phyloP scores from a whole-genome alignment of 1,140 invertebrate genomes.

The Littorina saxatilis region DNA sequence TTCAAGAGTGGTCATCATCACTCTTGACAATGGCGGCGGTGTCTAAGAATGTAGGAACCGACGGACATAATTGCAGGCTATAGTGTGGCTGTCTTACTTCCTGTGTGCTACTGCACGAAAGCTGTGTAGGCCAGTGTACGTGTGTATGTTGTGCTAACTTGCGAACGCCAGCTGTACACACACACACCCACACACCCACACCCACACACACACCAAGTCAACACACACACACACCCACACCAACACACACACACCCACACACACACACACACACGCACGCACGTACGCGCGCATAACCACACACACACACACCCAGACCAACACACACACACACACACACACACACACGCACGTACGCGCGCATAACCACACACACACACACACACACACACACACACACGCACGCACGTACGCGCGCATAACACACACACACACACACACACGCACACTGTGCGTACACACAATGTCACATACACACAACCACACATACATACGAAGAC shows the following conservation, averaged over 20 bases:
- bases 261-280: constrained; percentile 10
- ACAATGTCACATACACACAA: no score
- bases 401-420: neutral
- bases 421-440: neutral
- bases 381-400: neutral
- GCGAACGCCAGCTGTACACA: no score
- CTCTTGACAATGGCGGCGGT: no score
- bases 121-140: no score
- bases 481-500: no score
- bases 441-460: no score
- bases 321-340: neutral
- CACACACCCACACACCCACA: neutral
- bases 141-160: no score
- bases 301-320: neutral
- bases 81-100: no score
- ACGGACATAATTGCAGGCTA: no score
- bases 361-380: neutral
- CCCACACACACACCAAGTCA: neutral
- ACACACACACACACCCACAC: constrained; percentile 9
- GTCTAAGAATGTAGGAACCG: no score
- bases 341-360: neutral
- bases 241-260: constrained; percentile 19
- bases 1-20: no score
- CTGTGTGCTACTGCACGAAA: no score
- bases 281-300: constrained; percentile 6